Conservation (phyloP, 2,113 vertebrate species). For the Pseudorectes ferrugineus region DNA sequence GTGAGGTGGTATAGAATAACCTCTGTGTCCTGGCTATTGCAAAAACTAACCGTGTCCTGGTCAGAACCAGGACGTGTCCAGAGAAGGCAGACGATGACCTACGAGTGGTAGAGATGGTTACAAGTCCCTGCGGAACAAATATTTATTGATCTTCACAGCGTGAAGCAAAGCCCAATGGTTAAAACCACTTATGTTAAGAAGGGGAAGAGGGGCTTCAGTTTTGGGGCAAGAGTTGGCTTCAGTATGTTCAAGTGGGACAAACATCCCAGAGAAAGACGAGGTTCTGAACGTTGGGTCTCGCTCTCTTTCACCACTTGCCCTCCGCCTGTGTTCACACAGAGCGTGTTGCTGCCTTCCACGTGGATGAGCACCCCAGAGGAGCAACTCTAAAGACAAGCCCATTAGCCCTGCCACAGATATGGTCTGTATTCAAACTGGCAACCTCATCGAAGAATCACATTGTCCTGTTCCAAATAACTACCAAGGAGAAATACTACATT, state of each 20-base stretch:
- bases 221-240: not conserved
- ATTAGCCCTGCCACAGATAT: not conserved
- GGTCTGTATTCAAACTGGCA: not conserved
- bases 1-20: not conserved
- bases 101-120: not conserved
- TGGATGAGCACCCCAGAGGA: not conserved
- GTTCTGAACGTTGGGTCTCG: rapidly evolving
- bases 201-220: not conserved
- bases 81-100: not conserved
- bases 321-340: not conserved
- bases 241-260: not conserved
- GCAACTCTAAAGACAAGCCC: not conserved
- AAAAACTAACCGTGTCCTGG: not conserved
- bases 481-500: not conserved
- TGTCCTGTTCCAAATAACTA: not conserved
- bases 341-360: not conserved
- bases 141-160: not conserved
- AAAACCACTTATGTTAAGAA: not conserved
- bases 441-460: not conserved
- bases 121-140: not conserved
- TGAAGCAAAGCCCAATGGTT: not conserved
- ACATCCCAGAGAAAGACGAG: not conserved
- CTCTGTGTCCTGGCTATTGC: not conserved
- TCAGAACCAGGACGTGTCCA: not conserved
- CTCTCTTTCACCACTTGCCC: not conserved